Evolutionary conservation across 2,888 invertebrate species (phyloP), one percentile per base, ranked within the genome.

Genomic region (Venustoraphidia nigricollis): DNA sequence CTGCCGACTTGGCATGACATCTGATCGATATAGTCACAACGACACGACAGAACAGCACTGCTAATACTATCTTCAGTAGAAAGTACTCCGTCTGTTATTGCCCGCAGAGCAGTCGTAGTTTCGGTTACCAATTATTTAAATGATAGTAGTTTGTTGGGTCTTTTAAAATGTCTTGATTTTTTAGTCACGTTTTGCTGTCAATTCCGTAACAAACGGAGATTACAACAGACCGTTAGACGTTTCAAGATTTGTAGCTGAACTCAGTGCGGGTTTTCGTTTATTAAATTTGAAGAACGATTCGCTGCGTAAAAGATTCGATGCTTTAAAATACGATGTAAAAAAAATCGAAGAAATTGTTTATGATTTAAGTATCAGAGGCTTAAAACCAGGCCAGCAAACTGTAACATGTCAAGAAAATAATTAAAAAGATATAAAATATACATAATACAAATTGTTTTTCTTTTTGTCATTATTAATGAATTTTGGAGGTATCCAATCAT

Each of bases 321-420:
- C 79, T 0, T 69, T 94, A 2, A 87, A 93, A 55, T 94, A 94
- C 60, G 92, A 93, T 60, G 83, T 93, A 17, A 93, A 93, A 66
- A 94, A 93, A 65, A 88, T 93, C 11, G 94, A 94, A 62, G 90
- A 91, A 63, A 85, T 92, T 0, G 89, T 88, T 1, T 91, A 91
- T 58, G 91, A 92, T 60, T 73, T 92, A 39, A 84, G 85, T 52
- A 86, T 91, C 54, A 70, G 91, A 27, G 89, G 89, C 0, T 68
- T 90, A 8, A 72, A 76, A 59, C 71, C 74, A 57, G 58, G 47
- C 44, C 59, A 42, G 10, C 27, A 17, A 34, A 11, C 42, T 34
- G 42, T 11, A 14, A 34, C 17, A 10, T 39, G 40, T 39, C 13
- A 39, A 14, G 40, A 39, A 39, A 39, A 39, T 39, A 14, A 39